These are phyloP conservation scores for Coreius guichenoti DNA, from an alignment of 2,797 vertebrate genomes.

Conservation along the genomic window DNA sequence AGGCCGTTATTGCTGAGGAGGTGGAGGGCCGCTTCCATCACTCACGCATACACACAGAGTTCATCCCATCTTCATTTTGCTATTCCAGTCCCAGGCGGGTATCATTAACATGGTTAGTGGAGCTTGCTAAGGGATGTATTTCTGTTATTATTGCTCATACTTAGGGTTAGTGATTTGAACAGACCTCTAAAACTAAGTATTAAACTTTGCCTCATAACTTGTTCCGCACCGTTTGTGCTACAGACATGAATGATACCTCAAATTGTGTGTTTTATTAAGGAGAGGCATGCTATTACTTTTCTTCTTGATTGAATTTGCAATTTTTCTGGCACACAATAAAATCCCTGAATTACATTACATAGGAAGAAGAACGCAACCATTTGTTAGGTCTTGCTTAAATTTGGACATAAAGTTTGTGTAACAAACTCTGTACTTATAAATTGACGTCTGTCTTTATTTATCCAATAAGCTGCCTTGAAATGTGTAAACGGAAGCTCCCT, in stretches of 20 bases:
- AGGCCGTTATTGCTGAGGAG: conserved; percentile 35
- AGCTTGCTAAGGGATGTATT: background rate
- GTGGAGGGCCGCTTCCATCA: conserved; percentile 22
- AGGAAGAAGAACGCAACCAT: background rate
- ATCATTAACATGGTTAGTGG: conserved; percentile 23
- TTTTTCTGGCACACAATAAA: background rate
- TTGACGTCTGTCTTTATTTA: background rate
- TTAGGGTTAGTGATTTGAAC: conserved; percentile 11
- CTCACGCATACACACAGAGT: conserved; percentile 10
- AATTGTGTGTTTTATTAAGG: conserved; percentile 5
- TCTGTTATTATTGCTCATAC: conserved; percentile 18
- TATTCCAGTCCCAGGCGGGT: conserved; percentile 8
- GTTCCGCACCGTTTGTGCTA: background rate
- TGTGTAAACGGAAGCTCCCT: background rate
- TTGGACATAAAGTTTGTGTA: background rate
- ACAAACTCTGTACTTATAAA: background rate
- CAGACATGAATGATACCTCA: conserved; percentile 17
- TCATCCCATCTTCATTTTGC: conserved; percentile 5
- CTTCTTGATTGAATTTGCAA: background rate
- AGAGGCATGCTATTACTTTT: background rate
- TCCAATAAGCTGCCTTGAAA: background rate
- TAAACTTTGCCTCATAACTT: conserved; percentile 9
- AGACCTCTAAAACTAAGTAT: conserved; percentile 4
- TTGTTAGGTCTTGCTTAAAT: background rate
- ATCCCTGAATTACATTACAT: background rate